These are phyloP conservation scores for Oreocharis arfaki DNA, from an alignment of 2,113 vertebrate genomes.

Conservation along the genomic window DNA sequence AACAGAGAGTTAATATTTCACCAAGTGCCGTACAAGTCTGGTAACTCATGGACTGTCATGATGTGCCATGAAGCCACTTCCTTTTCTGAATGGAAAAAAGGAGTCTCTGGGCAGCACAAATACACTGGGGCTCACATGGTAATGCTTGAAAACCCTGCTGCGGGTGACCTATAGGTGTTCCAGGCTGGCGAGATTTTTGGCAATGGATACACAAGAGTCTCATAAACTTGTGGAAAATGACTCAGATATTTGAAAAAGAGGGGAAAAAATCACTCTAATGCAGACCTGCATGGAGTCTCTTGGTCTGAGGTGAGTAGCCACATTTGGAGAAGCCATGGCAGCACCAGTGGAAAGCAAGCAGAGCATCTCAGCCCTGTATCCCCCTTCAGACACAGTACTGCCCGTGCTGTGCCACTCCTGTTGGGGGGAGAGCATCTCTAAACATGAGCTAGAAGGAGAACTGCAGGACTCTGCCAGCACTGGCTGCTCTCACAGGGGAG, in stretches of 20 bases:
- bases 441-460: background rate
- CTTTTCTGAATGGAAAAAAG: background rate
- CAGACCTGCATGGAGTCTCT: background rate
- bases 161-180: conserved; percentile 15
- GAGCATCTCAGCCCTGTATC: background rate
- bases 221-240: conserved; percentile 54
- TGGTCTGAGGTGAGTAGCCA: background rate
- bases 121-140: background rate
- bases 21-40: background rate
- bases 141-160: background rate
- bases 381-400: background rate
- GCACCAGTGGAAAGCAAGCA: background rate
- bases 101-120: background rate
- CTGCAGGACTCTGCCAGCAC: background rate
- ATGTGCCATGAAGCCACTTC: background rate
- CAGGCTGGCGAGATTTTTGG: background rate
- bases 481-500: background rate
- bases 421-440: background rate
- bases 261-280: background rate
- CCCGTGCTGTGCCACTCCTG: background rate
- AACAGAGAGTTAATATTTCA: background rate
- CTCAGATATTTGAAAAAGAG: conserved; percentile 28
- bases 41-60: background rate
- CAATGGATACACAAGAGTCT: background rate
- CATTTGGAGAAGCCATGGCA: background rate